These are phyloP conservation scores for Ciconia maguari DNA, from an alignment of 2,113 vertebrate species.

Conservation along the genomic window DNA sequence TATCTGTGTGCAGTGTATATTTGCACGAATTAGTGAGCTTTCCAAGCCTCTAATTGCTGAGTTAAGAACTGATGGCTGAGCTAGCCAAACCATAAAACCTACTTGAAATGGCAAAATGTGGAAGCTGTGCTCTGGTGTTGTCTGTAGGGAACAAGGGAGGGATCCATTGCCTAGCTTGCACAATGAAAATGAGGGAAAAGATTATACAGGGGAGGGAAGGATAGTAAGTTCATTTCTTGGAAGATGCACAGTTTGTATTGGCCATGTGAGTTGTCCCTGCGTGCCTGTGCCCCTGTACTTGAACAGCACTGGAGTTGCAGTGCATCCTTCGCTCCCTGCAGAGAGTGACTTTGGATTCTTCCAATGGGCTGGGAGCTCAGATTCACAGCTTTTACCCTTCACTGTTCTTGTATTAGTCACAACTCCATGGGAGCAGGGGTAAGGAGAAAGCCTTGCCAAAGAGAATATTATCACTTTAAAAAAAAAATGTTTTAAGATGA, in stretches of 20 bases:
- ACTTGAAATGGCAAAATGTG: not conserved
- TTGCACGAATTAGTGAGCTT: not conserved
- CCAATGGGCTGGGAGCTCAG: not conserved
- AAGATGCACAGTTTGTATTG: not conserved
- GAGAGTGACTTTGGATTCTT: not conserved
- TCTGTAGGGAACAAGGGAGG: too few relatives aligned
- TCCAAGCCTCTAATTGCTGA: not conserved
- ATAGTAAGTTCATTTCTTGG: not conserved
- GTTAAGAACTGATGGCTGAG: not conserved
- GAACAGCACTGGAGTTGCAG: not conserved
- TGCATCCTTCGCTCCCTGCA: not conserved
- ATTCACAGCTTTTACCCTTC: not conserved
- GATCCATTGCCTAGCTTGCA: not conserved
- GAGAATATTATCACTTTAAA: not conserved
- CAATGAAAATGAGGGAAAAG: not conserved
- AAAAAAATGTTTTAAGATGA: not conserved
- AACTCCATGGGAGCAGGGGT: not conserved
- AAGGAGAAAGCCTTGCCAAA: not conserved
- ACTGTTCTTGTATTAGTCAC: not conserved
- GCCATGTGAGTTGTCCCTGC: not conserved
- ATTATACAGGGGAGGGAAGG: not conserved
- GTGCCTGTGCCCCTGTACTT: not conserved
- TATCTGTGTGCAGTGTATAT: slow-evolving; percentile 66
- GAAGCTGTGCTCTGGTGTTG: not conserved
- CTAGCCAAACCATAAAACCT: not conserved